Evolutionary conservation across 1,140 invertebrate genomes (phyloP).

Genomic region (Lethocerus indicus): DNA sequence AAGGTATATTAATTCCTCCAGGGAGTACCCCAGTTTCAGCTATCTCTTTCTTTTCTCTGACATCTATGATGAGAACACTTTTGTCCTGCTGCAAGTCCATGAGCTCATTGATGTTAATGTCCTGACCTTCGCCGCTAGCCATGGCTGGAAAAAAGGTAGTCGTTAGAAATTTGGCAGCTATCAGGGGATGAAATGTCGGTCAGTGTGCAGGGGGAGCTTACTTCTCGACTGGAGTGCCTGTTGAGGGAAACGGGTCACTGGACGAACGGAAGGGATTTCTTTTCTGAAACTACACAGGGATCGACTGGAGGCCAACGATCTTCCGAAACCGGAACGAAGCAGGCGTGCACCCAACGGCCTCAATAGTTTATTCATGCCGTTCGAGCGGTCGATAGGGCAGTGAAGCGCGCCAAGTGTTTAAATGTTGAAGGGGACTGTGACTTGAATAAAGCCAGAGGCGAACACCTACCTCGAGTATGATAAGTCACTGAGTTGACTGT

Average conservation of each 20-base stretch:
- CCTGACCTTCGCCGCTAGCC: background rate
- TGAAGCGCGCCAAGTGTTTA: too few relatives aligned
- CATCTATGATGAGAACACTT: slow-evolving; percentile 14
- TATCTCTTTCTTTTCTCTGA: slow-evolving; percentile 16
- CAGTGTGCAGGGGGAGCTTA: background rate
- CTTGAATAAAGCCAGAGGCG: too few relatives aligned
- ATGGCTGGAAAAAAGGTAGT: background rate
- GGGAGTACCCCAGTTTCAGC: slow-evolving; percentile 15
- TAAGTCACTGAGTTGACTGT: too few relatives aligned
- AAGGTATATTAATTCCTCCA: slow-evolving; percentile 14
- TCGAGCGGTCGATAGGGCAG: too few relatives aligned
- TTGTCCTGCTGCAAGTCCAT: slow-evolving; percentile 1
- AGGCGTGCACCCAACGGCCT: too few relatives aligned
- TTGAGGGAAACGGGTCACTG: background rate
- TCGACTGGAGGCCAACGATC: too few relatives aligned
- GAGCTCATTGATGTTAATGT: slow-evolving; percentile 3
- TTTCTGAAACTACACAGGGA: too few relatives aligned
- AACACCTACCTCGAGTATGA: too few relatives aligned
- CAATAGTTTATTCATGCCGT: too few relatives aligned
- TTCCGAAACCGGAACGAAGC: too few relatives aligned
- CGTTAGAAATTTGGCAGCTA: background rate
- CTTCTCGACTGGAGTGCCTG: background rate
- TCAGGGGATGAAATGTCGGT: background rate
- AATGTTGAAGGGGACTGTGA: too few relatives aligned
- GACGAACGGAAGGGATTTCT: background rate